Evolutionary conservation across 2,797 vertebrate genomes (phyloP).

Genomic region (Protonibea diacanthus): DNA sequence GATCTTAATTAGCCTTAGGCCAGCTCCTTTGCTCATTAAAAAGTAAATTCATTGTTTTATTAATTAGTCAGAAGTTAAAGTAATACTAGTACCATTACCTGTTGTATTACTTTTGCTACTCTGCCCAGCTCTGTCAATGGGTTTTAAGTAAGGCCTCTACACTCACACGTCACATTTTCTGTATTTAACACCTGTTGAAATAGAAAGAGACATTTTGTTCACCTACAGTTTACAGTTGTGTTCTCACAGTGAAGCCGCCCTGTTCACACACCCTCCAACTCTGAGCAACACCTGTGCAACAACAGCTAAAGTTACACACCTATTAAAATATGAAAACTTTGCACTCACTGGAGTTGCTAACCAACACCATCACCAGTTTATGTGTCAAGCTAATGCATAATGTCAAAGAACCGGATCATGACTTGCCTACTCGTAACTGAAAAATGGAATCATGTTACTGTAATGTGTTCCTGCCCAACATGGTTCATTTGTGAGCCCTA

Average conservation of each 20-base stretch:
- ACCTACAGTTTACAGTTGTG: too few species aligned
- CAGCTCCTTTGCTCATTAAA: not conserved
- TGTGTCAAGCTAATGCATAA: not conserved
- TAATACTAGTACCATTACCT: not conserved
- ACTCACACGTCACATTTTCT: not conserved
- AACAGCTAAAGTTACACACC: too few species aligned
- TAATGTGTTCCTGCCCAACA: not conserved
- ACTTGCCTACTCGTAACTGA: not conserved
- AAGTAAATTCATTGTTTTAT: not conserved
- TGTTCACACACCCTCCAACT: too few species aligned
- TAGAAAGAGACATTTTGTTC: not conserved
- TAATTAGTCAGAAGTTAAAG: not conserved
- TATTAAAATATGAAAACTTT: too few species aligned
- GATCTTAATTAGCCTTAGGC: not conserved
- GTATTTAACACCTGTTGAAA: not conserved
- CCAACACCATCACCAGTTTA: too few species aligned
- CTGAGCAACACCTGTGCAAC: too few species aligned
- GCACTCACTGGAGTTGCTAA: too few species aligned
- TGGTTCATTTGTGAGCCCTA: not conserved
- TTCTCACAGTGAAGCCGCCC: too few species aligned
- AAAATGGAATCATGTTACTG: not conserved
- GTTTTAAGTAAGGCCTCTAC: not conserved
- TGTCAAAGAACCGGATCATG: not conserved
- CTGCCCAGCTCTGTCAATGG: not conserved
- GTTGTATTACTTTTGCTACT: not conserved